These are phyloP conservation scores for Portunus trituberculatus DNA, from an alignment of 1,140 invertebrate species.

Conservation along the genomic window DNA sequence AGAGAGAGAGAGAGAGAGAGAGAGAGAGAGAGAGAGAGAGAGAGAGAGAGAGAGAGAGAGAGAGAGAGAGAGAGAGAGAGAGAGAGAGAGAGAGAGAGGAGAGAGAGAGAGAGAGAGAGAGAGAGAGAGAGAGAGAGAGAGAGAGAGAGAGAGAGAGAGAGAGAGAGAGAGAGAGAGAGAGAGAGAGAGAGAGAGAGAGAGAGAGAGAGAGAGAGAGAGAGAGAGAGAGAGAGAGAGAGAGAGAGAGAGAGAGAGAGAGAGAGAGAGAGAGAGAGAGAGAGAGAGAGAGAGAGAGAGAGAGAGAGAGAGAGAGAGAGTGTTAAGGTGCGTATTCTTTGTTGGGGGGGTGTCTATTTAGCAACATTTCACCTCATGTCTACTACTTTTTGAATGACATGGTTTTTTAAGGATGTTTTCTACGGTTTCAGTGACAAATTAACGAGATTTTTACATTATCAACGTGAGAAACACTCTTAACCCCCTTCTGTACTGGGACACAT, in stretches of 20 bases:
- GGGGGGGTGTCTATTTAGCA: too few species aligned
- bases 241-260: constrained; percentile 15
- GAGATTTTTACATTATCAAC: too few species aligned
- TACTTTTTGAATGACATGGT: too few species aligned
- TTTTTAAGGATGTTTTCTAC: too few species aligned
- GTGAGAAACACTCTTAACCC: too few species aligned
- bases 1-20: not conserved
- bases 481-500: too few species aligned
- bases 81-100: not conserved
- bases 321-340: too few species aligned
- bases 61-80: not conserved
- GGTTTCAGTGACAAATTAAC: too few species aligned
- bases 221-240: constrained; percentile 8
- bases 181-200: not conserved
- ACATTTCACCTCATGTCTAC: too few species aligned
- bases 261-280: not conserved
- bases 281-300: not conserved
- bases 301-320: not conserved
- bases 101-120: not conserved
- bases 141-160: not conserved
- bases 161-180: not conserved
- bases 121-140: not conserved
- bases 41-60: not conserved
- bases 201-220: not conserved
- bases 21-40: not conserved